Base-by-base conservation (phyloP, 2,888 invertebrate species). In the Graphium colonna region DNA sequence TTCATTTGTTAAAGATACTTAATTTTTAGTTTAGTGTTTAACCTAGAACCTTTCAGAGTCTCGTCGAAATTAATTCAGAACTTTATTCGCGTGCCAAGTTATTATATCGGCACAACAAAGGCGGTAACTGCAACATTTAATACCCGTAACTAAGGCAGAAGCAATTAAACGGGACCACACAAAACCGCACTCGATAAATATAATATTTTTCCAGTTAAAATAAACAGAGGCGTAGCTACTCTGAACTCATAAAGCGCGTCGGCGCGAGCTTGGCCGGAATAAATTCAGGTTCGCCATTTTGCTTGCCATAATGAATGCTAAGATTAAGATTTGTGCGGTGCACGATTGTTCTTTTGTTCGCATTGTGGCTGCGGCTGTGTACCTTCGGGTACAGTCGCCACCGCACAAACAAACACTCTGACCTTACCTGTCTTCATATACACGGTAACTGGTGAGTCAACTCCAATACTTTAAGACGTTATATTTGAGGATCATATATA, bases 261-360 rank as follows among this genome's bases (percentile, higher is more conserved):
- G 65, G 67, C 62, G 65, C 65, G 65, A 69, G 73, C 76, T 75
- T 73, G 71, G 77, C 80, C 79, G 79, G 84, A 83, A 86, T 84
- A 86, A 87, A 87, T 86, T 81, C 86, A 87, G 87, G 87, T 89
- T 82, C 82, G 73, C 82, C 74, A 75, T 87, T 82, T 79, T 76
- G 73, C 70, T 61, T 68, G 67, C 73, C 75, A 75, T 88, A 88
- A 89, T 88, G 86, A 89, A 85, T 79, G 82, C 73, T 79, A 83
- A 86, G 84, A 86, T 88, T 88, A 89, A 89, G 88, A 87, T 86
- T 89, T 85, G 86, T 84, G 76, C 78, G 73, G 77, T 68, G 68
- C 71, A 65, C 72, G 79, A 74, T 77, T 76, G 79, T 73, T 71
- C 84, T 79, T 84, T 88, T 88, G 86, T 87, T 83, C 79, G 87